Conservation (phyloP, 2,797 vertebrate genomes). For the Poeciliopsis presidionis region DNA sequence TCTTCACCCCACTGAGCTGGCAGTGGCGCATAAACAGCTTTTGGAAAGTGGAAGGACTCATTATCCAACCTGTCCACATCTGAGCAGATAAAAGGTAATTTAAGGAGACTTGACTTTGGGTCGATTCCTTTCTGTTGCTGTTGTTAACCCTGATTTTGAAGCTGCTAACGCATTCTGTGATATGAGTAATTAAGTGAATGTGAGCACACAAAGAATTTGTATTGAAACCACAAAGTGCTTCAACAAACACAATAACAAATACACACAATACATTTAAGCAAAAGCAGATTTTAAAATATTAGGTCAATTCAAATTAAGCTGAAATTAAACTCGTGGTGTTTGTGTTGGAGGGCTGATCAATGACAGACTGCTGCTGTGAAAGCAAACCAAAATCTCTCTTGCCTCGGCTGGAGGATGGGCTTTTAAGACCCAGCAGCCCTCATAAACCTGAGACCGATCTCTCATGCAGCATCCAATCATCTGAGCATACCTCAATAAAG, state of each 20-base stretch:
- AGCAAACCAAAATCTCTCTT: not conserved
- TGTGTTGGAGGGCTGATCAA: not conserved
- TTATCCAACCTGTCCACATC: not conserved
- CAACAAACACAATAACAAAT: too few relatives aligned
- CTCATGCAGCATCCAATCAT: not conserved
- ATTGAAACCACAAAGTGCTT: too few relatives aligned
- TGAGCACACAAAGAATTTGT: too few relatives aligned
- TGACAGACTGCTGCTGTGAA: not conserved
- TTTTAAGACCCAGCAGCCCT: not conserved
- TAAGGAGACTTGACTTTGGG: not conserved
- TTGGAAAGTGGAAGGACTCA: not conserved
- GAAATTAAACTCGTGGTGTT: not conserved
- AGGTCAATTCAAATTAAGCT: not conserved
- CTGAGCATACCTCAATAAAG: slow-evolving; percentile 1
- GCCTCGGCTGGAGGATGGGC: not conserved
- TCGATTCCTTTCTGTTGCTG: not conserved
- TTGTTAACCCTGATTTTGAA: not conserved
- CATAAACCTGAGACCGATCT: not conserved
- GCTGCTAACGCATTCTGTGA: not conserved
- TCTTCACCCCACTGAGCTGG: not conserved
- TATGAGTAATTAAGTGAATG: not conserved
- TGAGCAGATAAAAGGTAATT: not conserved
- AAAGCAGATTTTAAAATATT: too few relatives aligned
- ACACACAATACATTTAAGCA: too few relatives aligned
- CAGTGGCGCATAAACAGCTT: not conserved